Percentiles rank a stretch among this genome's conserved stretches.
Evolutionary conservation across 1,140 invertebrate genomes (phyloP).

Genomic region (Hypothenemus hampei): DNA sequence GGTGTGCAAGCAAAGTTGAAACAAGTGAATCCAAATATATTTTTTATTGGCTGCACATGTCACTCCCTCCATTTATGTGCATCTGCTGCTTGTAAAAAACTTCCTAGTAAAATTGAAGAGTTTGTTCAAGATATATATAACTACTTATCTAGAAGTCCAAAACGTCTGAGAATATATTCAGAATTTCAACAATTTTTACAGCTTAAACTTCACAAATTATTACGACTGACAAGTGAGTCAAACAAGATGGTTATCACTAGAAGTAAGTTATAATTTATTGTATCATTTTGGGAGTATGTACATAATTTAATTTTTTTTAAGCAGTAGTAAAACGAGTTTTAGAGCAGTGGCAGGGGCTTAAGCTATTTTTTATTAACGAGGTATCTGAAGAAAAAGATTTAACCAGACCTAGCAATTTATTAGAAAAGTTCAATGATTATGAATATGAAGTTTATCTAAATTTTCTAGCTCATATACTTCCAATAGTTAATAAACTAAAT

Average conservation of each 20-base stretch:
- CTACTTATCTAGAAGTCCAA: conserved; percentile 7
- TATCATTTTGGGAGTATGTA: no score
- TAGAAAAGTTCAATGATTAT: background rate
- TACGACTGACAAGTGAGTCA: conserved; percentile 1
- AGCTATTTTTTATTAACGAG: background rate
- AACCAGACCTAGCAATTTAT: background rate
- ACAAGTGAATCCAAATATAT: conserved; percentile 4
- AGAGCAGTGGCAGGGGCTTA: background rate
- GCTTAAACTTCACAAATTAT: conserved; percentile 3
- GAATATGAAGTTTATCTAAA: background rate
- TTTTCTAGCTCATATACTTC: conserved; percentile 1
- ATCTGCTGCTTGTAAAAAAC: conserved; percentile 8
- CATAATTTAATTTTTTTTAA: conserved; percentile 7
- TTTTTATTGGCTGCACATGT: conserved; percentile 16
- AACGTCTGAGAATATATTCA: background rate
- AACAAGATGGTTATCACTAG: no score
- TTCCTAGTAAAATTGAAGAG: conserved; percentile 8
- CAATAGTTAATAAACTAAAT: background rate
- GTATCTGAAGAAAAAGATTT: background rate
- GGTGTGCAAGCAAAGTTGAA: conserved; percentile 18
- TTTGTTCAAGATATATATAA: conserved; percentile 13
- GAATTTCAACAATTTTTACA: conserved; percentile 10
- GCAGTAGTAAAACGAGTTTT: background rate
- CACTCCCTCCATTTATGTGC: conserved; percentile 15
- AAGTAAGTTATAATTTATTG: no score